Percentiles rank a stretch among this genome's conserved stretches.
These are phyloP conservation scores for Trachelipus rathkii DNA, from an alignment of 1,140 invertebrate species.

Conservation along the genomic window DNA sequence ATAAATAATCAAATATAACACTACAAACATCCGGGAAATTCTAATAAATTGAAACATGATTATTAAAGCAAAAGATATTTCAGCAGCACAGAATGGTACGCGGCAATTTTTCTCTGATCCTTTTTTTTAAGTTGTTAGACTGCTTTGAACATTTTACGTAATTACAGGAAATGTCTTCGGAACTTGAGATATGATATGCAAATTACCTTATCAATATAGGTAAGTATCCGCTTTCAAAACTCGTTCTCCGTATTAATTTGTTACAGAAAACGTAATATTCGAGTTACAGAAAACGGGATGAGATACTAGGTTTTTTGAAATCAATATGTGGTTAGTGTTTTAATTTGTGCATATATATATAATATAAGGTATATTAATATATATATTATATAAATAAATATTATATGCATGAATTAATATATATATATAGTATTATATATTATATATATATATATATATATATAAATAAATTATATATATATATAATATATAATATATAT, in stretches of 20 bases:
- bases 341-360: too few relatives aligned
- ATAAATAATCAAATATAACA: not conserved
- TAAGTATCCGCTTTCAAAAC: not conserved
- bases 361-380: not conserved
- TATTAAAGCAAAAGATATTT: not conserved
- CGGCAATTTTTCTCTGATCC: not conserved
- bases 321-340: too few relatives aligned
- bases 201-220: not conserved
- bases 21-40: not conserved
- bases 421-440: too few relatives aligned
- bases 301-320: not conserved
- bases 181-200: slow-evolving; percentile 7
- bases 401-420: too few relatives aligned
- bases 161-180: not conserved
- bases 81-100: not conserved
- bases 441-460: slow-evolving; percentile 15
- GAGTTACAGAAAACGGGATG: not conserved
- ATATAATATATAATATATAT: too few relatives aligned
- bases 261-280: not conserved
- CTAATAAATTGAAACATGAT: not conserved
- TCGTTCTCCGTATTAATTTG: not conserved
- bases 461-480: not conserved
- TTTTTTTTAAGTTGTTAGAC: not conserved
- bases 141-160: not conserved
- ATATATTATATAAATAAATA: not conserved